These are phyloP conservation scores for Planiliza haematocheilus DNA, from an alignment of 2,113 vertebrate genomes.

Conservation along the genomic window DNA sequence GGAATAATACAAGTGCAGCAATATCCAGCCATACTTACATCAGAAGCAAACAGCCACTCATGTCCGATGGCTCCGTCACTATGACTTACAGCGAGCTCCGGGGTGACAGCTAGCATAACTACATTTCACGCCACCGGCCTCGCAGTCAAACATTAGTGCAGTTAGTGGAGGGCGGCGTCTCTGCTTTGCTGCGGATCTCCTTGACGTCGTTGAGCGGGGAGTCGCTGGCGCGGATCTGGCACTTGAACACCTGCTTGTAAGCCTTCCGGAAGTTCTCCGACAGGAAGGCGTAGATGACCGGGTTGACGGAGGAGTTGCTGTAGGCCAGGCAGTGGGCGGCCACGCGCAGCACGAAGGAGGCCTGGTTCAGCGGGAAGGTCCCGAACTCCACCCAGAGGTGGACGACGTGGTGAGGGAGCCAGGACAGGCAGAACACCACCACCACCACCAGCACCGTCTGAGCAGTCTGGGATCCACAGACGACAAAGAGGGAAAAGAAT, in stretches of 20 bases:
- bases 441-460: conserved; percentile 98
- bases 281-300: conserved; percentile 96
- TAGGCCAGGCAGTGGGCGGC: conserved; percentile 96
- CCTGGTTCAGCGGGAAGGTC: conserved; percentile 93
- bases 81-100: conserved; percentile 11
- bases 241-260: conserved; percentile 96
- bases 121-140: not conserved
- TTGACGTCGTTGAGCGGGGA: conserved; percentile 84
- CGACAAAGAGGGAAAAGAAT: not conserved
- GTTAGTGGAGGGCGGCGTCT: conserved; percentile 91
- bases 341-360: conserved; percentile 92
- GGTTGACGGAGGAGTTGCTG: conserved; percentile 98
- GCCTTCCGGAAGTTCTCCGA: conserved; percentile 98
- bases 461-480: conserved; percentile 86
- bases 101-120: not conserved
- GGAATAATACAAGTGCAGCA: conserved; percentile 34
- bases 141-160: conserved; percentile 91
- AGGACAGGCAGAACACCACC: conserved; percentile 97
- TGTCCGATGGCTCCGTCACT: not conserved
- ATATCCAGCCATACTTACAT: conserved; percentile 25
- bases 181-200: conserved; percentile 87
- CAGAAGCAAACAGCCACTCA: conserved; percentile 11
- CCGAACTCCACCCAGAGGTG: conserved; percentile 97
- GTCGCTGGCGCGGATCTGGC: conserved; percentile 75
- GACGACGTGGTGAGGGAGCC: conserved; percentile 95